phyloP scores from a whole-genome alignment of 2,888 invertebrate genomes.

The Cinara cedri region DNA sequence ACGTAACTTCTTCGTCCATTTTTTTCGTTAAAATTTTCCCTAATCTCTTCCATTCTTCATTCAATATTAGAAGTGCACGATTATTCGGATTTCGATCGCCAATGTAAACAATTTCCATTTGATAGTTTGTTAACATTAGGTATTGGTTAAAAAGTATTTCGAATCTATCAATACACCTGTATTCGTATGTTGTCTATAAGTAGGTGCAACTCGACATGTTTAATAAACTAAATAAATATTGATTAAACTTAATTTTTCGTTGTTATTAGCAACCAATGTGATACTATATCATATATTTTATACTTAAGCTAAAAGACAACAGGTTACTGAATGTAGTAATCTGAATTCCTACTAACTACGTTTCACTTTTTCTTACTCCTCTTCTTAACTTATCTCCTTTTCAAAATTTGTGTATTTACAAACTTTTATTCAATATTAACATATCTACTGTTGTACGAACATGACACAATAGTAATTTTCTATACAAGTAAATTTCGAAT shows the following conservation, averaged over 20 bases:
- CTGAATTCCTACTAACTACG: no score
- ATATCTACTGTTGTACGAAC: no score
- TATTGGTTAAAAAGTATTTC: not conserved
- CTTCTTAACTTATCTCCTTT: no score
- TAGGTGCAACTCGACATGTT: not conserved
- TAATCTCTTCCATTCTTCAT: conserved; percentile 52
- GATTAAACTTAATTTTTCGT: not conserved
- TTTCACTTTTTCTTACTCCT: no score
- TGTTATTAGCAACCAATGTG: conserved; percentile 34
- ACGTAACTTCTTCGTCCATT: not conserved
- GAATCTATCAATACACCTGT: not conserved
- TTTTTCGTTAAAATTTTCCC: conserved; percentile 30
- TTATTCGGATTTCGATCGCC: conserved; percentile 6
- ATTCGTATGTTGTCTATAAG: not conserved
- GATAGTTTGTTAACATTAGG: not conserved
- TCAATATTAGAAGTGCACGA: conserved; percentile 38
- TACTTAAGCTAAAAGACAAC: no score
- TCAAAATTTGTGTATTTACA: no score
- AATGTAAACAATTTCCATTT: conserved; percentile 38
- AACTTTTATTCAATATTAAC: no score
- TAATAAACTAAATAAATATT: not conserved
- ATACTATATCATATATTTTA: no score
- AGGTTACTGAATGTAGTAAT: no score
- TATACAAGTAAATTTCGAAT: no score
- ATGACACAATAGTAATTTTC: no score